Conservation (phyloP, 2,113 vertebrate genomes). For the Emydocephalus ijimae region DNA sequence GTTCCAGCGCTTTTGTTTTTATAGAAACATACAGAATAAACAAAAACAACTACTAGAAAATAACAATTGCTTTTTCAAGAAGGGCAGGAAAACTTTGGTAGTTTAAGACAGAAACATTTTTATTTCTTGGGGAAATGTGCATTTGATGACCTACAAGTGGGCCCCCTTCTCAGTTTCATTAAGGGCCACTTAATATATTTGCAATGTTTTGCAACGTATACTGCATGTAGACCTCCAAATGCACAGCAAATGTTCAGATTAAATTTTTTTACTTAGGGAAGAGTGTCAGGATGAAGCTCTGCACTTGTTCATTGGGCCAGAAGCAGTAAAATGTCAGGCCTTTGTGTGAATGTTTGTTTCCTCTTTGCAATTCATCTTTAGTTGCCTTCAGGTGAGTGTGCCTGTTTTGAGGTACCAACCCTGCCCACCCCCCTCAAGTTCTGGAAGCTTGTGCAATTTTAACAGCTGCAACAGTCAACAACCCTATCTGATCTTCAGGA, state of each 20-base stretch:
- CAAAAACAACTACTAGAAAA: background rate
- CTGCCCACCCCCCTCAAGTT: too few relatives aligned
- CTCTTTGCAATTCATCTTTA: background rate
- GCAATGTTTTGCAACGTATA: background rate
- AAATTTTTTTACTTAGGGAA: background rate
- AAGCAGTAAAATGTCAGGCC: background rate
- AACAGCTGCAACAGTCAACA: background rate
- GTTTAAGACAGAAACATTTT: background rate
- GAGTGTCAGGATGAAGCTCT: background rate
- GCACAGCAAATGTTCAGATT: background rate
- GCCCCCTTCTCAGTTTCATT: background rate
- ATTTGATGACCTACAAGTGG: background rate
- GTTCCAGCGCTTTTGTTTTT: background rate
- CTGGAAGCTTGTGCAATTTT: background rate
- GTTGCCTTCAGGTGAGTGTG: background rate
- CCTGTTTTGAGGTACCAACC: background rate
- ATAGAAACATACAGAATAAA: background rate
- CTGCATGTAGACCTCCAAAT: background rate
- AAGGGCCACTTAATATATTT: background rate
- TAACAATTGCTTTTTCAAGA: background rate
- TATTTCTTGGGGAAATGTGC: conserved; percentile 9
- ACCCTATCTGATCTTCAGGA: background rate
- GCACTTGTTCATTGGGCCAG: too few relatives aligned
- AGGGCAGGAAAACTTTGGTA: background rate
- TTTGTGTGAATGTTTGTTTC: background rate